These are phyloP conservation scores for Dascillus cervinus DNA, from an alignment of 2,888 invertebrate genomes.

Conservation along the genomic window DNA sequence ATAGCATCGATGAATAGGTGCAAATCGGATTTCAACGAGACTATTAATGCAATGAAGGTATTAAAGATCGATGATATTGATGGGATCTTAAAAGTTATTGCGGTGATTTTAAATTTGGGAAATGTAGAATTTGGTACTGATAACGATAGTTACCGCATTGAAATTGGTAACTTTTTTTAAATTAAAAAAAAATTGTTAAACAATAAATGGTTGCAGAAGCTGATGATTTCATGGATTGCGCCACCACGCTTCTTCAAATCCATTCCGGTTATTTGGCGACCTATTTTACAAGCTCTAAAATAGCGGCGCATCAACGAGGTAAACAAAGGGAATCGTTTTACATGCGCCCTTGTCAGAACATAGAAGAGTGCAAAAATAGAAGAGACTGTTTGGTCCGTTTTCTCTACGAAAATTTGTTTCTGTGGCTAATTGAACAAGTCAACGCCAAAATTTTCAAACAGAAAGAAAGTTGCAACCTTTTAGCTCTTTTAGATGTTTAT, in stretches of 20 bases:
- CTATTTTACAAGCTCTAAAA: no score
- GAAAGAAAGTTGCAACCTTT: slow-evolving; percentile 23
- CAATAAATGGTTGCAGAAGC: no score
- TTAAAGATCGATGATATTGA: slow-evolving; percentile 25
- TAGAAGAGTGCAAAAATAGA: slow-evolving; percentile 36
- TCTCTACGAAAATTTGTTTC: slow-evolving; percentile 37
- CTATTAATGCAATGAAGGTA: slow-evolving; percentile 29
- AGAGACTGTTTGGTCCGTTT: slow-evolving; percentile 38
- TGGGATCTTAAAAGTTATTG: slow-evolving; percentile 30
- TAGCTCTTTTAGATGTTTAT: slow-evolving; percentile 38
- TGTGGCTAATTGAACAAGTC: slow-evolving; percentile 32
- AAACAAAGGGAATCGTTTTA: slow-evolving; percentile 26
- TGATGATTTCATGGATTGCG: no score
- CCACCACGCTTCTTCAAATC: no score
- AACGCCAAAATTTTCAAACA: slow-evolving; percentile 25
- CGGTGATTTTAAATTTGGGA: slow-evolving; percentile 35
- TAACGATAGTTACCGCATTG: slow-evolving; percentile 21
- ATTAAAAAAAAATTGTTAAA: no score
- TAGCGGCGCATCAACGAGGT: no score
- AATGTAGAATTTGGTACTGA: slow-evolving; percentile 31
- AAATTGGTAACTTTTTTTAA: no score
- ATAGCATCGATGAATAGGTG: no score
- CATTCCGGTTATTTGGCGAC: no score
- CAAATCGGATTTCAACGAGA: no score
- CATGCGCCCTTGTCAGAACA: slow-evolving; percentile 29